Percentiles rank a stretch among this genome's conserved stretches.
Evolutionary conservation across 2,113 vertebrate genomes (phyloP).

Genomic region (Pogonocichla stellata): DNA sequence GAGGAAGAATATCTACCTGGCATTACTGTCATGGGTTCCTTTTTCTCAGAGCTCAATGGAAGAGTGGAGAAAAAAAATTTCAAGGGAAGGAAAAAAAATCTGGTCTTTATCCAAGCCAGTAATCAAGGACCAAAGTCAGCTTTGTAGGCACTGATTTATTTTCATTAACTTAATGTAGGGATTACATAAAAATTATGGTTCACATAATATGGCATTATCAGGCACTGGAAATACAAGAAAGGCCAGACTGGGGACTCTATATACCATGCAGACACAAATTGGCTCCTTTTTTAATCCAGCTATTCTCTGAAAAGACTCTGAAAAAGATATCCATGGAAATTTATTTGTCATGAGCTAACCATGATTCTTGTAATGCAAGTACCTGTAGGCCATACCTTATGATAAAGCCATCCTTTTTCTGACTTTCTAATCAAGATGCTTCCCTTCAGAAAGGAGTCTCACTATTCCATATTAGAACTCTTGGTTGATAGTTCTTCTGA

Average conservation of each 20-base stretch:
- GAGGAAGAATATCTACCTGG: background rate
- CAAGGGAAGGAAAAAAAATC: background rate
- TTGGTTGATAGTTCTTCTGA: background rate
- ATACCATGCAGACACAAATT: background rate
- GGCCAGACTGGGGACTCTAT: background rate
- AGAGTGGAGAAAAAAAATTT: background rate
- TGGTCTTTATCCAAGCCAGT: background rate
- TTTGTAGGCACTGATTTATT: background rate
- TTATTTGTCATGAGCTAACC: background rate
- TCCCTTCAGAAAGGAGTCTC: background rate
- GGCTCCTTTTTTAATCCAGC: background rate
- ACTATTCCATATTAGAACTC: background rate
- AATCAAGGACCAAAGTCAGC: background rate
- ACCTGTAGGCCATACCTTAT: background rate
- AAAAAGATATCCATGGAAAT: background rate
- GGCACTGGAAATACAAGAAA: background rate
- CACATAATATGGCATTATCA: background rate
- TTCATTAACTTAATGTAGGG: background rate
- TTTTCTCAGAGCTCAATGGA: background rate
- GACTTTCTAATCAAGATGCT: background rate
- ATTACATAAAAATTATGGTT: background rate
- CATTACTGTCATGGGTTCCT: background rate
- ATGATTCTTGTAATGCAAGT: background rate
- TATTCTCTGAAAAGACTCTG: background rate
- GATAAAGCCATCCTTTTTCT: background rate